Evolutionary conservation across 2,113 vertebrate species (phyloP).

Genomic region (Vulpes ferrilata): DNA sequence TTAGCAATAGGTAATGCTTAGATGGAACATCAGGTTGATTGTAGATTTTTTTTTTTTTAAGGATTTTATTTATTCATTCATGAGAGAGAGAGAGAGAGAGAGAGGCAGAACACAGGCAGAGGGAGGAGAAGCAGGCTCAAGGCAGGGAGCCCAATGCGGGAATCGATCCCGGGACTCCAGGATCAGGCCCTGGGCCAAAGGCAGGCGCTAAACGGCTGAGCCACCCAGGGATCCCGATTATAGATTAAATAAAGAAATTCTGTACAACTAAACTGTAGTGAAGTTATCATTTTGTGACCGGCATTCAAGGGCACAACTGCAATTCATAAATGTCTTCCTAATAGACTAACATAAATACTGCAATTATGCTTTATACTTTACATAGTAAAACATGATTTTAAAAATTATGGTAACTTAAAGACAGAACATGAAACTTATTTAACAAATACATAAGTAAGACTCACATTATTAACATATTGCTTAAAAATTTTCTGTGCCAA

Average conservation of each 20-base stretch:
- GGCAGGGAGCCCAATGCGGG: too few species aligned
- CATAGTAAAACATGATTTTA: neutral
- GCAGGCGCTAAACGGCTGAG: too few species aligned
- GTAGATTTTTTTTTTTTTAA: neutral
- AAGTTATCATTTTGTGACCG: neutral
- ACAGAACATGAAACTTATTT: neutral
- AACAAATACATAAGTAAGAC: neutral
- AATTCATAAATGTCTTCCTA: neutral
- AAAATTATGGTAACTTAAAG: neutral
- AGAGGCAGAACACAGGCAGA: too few species aligned
- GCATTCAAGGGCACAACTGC: neutral
- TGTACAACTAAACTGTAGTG: neutral
- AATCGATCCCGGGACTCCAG: too few species aligned
- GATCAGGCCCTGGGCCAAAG: too few species aligned
- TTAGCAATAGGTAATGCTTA: neutral
- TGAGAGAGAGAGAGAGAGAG: too few species aligned
- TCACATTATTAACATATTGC: neutral
- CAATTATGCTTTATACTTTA: neutral
- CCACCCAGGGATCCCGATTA: neutral
- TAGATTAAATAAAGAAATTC: neutral
- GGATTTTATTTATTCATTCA: too few species aligned
- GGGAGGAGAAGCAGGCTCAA: too few species aligned
- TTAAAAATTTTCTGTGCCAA: conserved; percentile 1
- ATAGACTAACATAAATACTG: neutral
- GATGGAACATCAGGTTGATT: neutral